Evolutionary conservation across 2,888 invertebrate genomes (phyloP).

Genomic region (Epistrophella euchroma): DNA sequence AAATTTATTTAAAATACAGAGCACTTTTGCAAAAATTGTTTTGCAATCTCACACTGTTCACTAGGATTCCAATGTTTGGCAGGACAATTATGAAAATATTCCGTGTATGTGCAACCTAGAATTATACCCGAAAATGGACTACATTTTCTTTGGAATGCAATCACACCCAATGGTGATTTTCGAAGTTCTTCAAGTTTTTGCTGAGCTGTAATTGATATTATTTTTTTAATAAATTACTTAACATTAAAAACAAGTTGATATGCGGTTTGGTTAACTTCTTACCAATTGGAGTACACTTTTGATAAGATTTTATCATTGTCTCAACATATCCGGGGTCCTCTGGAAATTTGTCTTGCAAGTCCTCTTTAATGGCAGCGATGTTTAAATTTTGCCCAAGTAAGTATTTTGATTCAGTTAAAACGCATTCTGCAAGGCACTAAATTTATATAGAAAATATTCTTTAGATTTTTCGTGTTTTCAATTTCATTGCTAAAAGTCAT

Average conservation of each 20-base stretch:
- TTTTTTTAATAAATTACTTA: background rate
- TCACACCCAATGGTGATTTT: constrained; percentile 52
- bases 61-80: constrained; percentile 80
- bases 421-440: constrained; percentile 83
- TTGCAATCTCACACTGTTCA: constrained; percentile 80
- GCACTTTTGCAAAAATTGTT: constrained; percentile 81
- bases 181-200: constrained; percentile 62
- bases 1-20: constrained; percentile 59
- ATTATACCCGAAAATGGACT: constrained; percentile 82
- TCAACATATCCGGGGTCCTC: constrained; percentile 80
- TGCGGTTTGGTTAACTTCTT: too few species aligned
- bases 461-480: too few species aligned
- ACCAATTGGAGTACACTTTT: constrained; percentile 80
- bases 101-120: constrained; percentile 82
- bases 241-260: too few species aligned
- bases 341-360: constrained; percentile 79
- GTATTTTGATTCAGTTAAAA: constrained; percentile 80
- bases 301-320: constrained; percentile 79
- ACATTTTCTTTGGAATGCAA: constrained; percentile 77
- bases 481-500: too few species aligned
- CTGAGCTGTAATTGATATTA: constrained; percentile 61
- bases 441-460: constrained; percentile 15
- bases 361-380: constrained; percentile 77
- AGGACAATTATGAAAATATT: constrained; percentile 83
- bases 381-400: constrained; percentile 78